Percentiles rank a stretch among this genome's conserved stretches.
Evolutionary conservation across 2,113 vertebrate species (phyloP).

Genomic region (Triplophysa dalaica): DNA sequence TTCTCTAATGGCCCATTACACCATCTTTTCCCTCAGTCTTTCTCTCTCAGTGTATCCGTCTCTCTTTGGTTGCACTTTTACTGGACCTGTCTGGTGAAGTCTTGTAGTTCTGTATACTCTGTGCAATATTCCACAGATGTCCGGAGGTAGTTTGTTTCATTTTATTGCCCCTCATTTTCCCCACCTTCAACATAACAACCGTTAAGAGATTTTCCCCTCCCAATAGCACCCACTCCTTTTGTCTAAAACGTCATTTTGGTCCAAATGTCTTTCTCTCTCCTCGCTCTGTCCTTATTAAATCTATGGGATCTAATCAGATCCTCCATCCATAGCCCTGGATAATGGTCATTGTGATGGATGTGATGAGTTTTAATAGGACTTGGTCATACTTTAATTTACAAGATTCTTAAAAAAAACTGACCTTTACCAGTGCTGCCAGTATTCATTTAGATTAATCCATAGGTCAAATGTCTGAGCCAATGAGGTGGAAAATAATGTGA

Average conservation of each 20-base stretch:
- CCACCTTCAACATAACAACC: not conserved
- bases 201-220: conserved; percentile 58
- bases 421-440: conserved; percentile 26
- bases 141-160: not conserved
- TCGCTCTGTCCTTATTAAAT: conserved; percentile 10
- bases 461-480: conserved; percentile 10
- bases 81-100: not conserved
- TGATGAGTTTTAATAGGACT: conserved; percentile 75
- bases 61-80: conserved; percentile 21
- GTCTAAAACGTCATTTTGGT: not conserved
- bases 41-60: not conserved
- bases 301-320: conserved; percentile 56
- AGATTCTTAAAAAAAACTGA: conserved; percentile 50
- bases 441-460: conserved; percentile 32
- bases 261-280: not conserved
- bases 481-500: not conserved
- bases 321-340: conserved; percentile 71
- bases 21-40: not conserved
- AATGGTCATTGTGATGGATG: conserved; percentile 74
- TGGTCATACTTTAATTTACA: conserved; percentile 28
- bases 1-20: conserved; percentile 40
- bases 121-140: not conserved
- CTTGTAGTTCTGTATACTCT: not conserved
- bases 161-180: not conserved
- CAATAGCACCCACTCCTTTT: conserved; percentile 41